Evolutionary conservation across 1,140 invertebrate genomes (phyloP).

Genomic region (Formica selysi): DNA sequence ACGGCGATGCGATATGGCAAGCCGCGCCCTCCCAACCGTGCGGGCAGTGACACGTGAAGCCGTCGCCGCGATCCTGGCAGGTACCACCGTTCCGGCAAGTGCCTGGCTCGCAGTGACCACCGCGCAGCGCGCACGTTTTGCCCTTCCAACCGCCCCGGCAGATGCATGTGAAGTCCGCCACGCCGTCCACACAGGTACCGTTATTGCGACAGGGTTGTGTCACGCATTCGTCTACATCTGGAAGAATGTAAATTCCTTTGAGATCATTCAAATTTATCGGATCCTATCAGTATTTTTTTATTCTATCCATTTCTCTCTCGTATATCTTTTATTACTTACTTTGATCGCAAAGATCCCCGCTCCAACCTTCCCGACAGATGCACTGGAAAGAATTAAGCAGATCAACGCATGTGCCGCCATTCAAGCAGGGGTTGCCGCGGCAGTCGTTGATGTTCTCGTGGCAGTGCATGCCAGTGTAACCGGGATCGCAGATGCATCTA

Average conservation of each 20-base stretch:
- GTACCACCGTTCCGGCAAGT: slow-evolving; percentile 90
- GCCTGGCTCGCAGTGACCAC: slow-evolving; percentile 89
- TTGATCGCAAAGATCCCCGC: slow-evolving; percentile 89
- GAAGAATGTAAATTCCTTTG: slow-evolving; percentile 62
- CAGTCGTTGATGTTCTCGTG: slow-evolving; percentile 93
- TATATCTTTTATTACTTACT: slow-evolving; percentile 81
- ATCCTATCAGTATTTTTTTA: not conserved
- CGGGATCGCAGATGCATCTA: slow-evolving; percentile 91
- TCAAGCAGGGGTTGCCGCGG: slow-evolving; percentile 90
- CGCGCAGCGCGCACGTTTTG: slow-evolving; percentile 90
- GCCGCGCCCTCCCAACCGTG: slow-evolving; percentile 89
- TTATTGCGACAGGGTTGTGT: slow-evolving; percentile 92
- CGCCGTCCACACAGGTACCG: slow-evolving; percentile 91
- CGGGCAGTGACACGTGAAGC: slow-evolving; percentile 89
- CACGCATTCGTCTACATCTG: slow-evolving; percentile 94
- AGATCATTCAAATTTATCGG: slow-evolving; percentile 3
- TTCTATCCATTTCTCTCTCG: not conserved
- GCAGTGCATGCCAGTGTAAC: slow-evolving; percentile 92
- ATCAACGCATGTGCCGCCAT: slow-evolving; percentile 92
- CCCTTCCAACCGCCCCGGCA: slow-evolving; percentile 94
- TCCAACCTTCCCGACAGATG: slow-evolving; percentile 91
- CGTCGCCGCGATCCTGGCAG: slow-evolving; percentile 89
- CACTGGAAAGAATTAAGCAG: slow-evolving; percentile 92
- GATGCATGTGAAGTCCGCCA: slow-evolving; percentile 91
- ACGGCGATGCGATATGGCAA: slow-evolving; percentile 90